Conservation (phyloP, 2,797 vertebrate species). For the Mionectes olivaceus region DNA sequence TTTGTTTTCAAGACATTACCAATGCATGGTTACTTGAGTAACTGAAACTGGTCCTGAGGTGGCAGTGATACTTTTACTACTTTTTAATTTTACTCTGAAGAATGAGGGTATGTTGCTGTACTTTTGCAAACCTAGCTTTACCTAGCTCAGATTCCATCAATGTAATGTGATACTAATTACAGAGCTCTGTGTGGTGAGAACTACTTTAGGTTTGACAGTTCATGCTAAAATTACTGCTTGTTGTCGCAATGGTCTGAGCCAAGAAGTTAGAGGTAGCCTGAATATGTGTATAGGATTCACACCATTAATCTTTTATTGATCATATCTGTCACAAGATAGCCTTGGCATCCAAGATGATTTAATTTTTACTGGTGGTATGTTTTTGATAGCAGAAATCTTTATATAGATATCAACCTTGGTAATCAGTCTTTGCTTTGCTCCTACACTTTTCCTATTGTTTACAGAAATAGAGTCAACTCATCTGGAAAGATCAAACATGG, state of each 20-base stretch:
- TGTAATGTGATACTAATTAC: background rate
- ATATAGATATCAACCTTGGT: background rate
- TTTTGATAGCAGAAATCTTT: background rate
- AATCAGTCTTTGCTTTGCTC: background rate
- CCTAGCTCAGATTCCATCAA: background rate
- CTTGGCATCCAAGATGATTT: background rate
- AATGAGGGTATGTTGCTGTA: rapidly evolving
- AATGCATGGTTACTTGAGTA: background rate
- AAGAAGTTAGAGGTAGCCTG: background rate
- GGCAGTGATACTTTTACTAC: background rate
- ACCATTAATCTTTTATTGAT: background rate
- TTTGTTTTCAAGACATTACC: background rate
- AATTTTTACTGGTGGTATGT: background rate
- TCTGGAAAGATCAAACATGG: background rate
- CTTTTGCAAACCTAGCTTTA: background rate
- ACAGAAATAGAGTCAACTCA: background rate
- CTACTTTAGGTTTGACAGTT: background rate
- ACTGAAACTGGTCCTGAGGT: background rate
- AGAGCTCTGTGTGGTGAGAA: background rate
- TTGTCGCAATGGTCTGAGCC: background rate
- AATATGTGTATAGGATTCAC: background rate
- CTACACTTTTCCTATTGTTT: background rate
- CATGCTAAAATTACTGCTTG: background rate
- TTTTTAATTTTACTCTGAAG: background rate
- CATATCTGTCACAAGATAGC: background rate